These are phyloP conservation scores for Drosophila robusta DNA, from an alignment of 2,888 invertebrate species.

Conservation along the genomic window DNA sequence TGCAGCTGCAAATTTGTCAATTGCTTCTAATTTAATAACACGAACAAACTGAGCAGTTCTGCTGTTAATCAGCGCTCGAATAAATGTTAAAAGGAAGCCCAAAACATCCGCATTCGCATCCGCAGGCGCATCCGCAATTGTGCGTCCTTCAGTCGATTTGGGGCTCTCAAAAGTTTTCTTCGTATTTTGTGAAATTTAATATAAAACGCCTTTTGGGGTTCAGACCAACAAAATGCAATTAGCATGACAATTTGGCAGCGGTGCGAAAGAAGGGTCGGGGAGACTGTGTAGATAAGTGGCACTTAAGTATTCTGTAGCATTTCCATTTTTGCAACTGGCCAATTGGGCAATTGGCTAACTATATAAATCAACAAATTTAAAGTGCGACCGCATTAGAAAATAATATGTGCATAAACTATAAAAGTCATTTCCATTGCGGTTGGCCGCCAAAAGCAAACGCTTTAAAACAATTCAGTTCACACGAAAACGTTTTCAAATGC, in stretches of 20 bases:
- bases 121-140: conserved; percentile 29
- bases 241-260: conserved; percentile 50
- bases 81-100: conserved; percentile 13
- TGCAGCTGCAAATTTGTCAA: conserved; percentile 1
- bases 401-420: conserved; percentile 49
- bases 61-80: conserved; percentile 19
- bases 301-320: conserved; percentile 28
- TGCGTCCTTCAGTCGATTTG: conserved; percentile 38
- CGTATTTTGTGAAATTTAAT: conserved; percentile 46
- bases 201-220: conserved; percentile 26
- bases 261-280: not conserved
- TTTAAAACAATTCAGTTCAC: conserved; percentile 32
- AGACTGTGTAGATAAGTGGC: not conserved
- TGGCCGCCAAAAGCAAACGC: conserved; percentile 11
- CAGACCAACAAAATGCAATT: conserved; percentile 61
- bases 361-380: conserved; percentile 36
- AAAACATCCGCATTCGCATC: conserved; percentile 14
- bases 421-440: conserved; percentile 36
- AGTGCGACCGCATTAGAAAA: conserved; percentile 45
- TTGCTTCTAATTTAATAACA: conserved; percentile 24
- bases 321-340: conserved; percentile 2
- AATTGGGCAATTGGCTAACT: conserved; percentile 25
- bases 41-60: conserved; percentile 8
- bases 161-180: conserved; percentile 23
- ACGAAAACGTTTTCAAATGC: not conserved